Base-by-base conservation (phyloP, 1,140 invertebrate species). In the Drosophila chauvacae region DNA sequence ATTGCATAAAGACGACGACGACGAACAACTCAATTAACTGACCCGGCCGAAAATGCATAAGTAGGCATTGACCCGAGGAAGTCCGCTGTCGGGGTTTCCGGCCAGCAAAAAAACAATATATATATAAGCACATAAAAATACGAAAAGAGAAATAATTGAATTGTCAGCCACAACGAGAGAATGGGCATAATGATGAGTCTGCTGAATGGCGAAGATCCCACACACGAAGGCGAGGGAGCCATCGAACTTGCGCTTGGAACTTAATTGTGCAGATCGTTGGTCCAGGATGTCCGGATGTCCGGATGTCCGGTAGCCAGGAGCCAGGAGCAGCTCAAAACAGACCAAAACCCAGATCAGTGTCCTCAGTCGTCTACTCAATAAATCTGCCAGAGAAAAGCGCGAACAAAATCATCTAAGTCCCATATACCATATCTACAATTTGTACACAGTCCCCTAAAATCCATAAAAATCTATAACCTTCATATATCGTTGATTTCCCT, bases 1-100 rank as follows among this genome's bases (percentile, higher is more conserved):
- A 88, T 87, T 87, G 84, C 84, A 87, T 87, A 88, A 87, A 83
- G 33, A 37, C 39, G 42, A 18, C 44, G 47, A 85, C 45, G 33
- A 37, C 10, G 82, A 56, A 86, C 83, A 87, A 80, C 84, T 87
- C 84, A 87, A 87, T 88, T 90, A 88, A 80, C 84, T 60, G 53
- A 41, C 58, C 51, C 18, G 48, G 28, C 18, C 37, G 28, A 45
- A 66, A 57, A 60, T 80, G 80, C 80, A 83, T 83, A 83, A 83
- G 80, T 71, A 83, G 70, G 61, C 68, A 81, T 71, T 81, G 78
- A 56, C 53, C 53, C 53, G 18, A 69, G 74, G 74, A 77, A 77
- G 62, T 73, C 53, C 53, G 30, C 37, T 51, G 70, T 72, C 55
- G 42, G 42, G 68, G 50, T 80, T 87, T 87, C 84, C 84, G 84